Base-by-base conservation (phyloP, 2,797 vertebrate species). In the Pseudochaenichthys georgianus region DNA sequence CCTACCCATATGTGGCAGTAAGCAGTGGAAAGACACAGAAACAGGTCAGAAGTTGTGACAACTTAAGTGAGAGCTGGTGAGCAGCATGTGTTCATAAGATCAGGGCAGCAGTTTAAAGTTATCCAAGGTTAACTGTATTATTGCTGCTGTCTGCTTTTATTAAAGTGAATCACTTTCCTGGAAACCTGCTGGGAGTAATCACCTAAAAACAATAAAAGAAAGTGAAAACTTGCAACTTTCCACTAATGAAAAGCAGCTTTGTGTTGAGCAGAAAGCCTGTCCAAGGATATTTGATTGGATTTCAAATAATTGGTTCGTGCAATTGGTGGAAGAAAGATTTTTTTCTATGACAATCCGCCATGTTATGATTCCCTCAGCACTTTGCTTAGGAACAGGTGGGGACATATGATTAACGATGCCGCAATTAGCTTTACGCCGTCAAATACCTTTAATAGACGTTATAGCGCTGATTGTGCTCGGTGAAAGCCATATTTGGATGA, bases 121-220 rank as follows among this genome's bases (percentile, higher is more conserved):
- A 78, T 88, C 80, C 70, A 59, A 83, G 88, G 85, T 91, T 86
- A 85, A 90, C 85, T 74, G 78, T 87, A 88, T 90, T 90, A 90
- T 92, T 90, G 83, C 85, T 73, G 83, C 88, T 88, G 89, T 93
- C 87, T 88, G 70, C 67, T 89, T 89, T 58, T 64, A 87, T 92
- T 90, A 89, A 76, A 68, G 59, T 62, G 75, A 87, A 84, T 61
- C 76, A 82, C 74, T 84, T 87, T 88, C 78, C 84, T 84, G 87
- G 85, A 90, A 92, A 80, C 85, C 80, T 87, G 83, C 87, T 88
- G 88, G 78, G 84, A 90, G 73, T 65, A 85, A 88, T 89, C 61
- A 46, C 23, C 74, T 86, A 80, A 86, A 89, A 87, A 82, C 81
- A 87, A 87, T 83, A 85, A 79, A 80, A 78, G 55, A 83, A 84